Conservation (phyloP, 2,888 invertebrate genomes). For the Netelia melanura region DNA sequence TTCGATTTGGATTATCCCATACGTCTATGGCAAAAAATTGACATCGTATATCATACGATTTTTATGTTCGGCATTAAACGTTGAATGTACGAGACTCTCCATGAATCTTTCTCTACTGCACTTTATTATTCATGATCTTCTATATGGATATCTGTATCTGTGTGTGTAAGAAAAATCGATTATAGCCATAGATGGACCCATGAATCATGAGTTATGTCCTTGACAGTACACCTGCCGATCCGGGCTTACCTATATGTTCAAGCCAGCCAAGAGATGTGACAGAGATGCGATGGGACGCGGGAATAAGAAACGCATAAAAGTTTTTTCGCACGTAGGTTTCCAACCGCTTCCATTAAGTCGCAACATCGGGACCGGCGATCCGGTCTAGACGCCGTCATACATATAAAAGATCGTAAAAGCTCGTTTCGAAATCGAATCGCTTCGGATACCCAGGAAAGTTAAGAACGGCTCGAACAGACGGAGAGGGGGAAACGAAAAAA, state of each 20-base stretch:
- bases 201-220: background rate
- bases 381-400: conserved; percentile 59
- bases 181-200: background rate
- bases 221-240: background rate
- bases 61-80: conserved; percentile 1
- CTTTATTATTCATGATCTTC: too few species aligned
- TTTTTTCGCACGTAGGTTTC: conserved; percentile 25
- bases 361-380: conserved; percentile 16
- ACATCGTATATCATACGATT: background rate
- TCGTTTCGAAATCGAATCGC: conserved; percentile 64
- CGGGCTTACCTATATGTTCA: background rate
- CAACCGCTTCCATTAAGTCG: conserved; percentile 5
- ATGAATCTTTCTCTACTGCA: too few species aligned
- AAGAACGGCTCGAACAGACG: background rate
- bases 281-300: conserved; percentile 17
- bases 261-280: background rate
- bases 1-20: background rate
- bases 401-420: conserved; percentile 62
- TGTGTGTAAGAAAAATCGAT: too few species aligned
- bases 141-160: too few species aligned
- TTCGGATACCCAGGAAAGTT: conserved; percentile 18
- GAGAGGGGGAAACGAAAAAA: conserved; percentile 40
- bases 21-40: background rate
- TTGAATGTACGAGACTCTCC: background rate
- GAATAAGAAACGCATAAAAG: conserved; percentile 53